phyloP scores from a whole-genome alignment of 1,140 invertebrate species.

The Heliconius hermathena region DNA sequence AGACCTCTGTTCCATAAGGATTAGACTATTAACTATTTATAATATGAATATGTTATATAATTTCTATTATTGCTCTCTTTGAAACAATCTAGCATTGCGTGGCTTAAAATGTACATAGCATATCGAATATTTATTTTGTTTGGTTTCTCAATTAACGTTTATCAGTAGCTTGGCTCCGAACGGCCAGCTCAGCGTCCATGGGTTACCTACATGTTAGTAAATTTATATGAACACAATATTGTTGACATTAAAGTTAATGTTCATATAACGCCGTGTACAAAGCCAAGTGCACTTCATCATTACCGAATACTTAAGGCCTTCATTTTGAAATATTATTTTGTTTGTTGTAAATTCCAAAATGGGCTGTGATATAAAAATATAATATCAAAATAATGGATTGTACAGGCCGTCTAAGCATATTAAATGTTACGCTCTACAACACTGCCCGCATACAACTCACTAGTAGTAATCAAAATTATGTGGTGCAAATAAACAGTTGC shows the following conservation, averaged over 20 bases:
- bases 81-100: conserved; percentile 13
- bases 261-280: conserved; percentile 80
- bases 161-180: conserved; percentile 14
- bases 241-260: conserved; percentile 72
- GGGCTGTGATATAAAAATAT: conserved; percentile 86
- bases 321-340: conserved; percentile 76
- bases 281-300: conserved; percentile 80
- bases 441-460: conserved; percentile 52
- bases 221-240: conserved; percentile 59
- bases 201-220: conserved; percentile 63
- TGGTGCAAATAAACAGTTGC: neutral
- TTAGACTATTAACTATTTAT: neutral
- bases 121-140: conserved; percentile 19
- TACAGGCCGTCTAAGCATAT: conserved; percentile 83
- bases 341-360: conserved; percentile 85
- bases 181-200: conserved; percentile 58
- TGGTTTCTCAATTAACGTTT: neutral
- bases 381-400: conserved; percentile 85
- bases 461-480: conserved; percentile 17
- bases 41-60: neutral
- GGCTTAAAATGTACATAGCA: conserved; percentile 26
- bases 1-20: neutral
- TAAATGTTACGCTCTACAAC: conserved; percentile 62
- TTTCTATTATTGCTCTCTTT: neutral
- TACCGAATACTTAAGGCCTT: conserved; percentile 69